These are phyloP conservation scores for Mycetomoellerius zeteki DNA, from an alignment of 1,140 invertebrate species.

Conservation along the genomic window DNA sequence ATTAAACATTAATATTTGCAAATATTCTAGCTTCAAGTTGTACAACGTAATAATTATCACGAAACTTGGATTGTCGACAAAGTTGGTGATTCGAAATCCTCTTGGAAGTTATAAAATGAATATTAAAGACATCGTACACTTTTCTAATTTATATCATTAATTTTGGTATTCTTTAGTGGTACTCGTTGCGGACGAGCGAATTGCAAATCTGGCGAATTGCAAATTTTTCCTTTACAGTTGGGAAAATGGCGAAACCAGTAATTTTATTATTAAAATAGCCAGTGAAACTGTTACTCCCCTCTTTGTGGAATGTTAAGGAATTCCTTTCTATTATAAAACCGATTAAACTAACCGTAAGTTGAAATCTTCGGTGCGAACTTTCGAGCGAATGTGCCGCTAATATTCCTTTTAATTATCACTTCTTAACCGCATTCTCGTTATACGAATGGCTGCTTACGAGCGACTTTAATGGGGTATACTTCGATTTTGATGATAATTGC, in stretches of 20 bases:
- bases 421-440: conserved; percentile 58
- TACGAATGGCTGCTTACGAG: conserved; percentile 24
- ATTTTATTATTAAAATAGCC: conserved; percentile 59
- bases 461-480: conserved; percentile 28
- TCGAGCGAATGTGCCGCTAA: conserved; percentile 39
- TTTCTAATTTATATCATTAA: conserved; percentile 56
- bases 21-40: conserved; percentile 17
- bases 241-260: not conserved
- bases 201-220: conserved; percentile 47
- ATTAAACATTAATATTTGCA: conserved; percentile 40
- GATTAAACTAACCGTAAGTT: conserved; percentile 49
- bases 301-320: conserved; percentile 36
- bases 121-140: conserved; percentile 43
- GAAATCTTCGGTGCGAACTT: conserved; percentile 48
- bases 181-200: conserved; percentile 21
- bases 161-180: conserved; percentile 27
- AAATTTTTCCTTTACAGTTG: conserved; percentile 18
- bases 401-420: conserved; percentile 55
- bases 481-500: conserved; percentile 37
- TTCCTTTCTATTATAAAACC: conserved; percentile 41
- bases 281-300: conserved; percentile 26
- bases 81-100: conserved; percentile 42
- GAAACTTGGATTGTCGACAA: conserved; percentile 23
- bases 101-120: conserved; percentile 51
- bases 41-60: conserved; percentile 51